These are phyloP conservation scores for Chaetodon trifascialis DNA, from an alignment of 2,113 vertebrate genomes.

Conservation along the genomic window DNA sequence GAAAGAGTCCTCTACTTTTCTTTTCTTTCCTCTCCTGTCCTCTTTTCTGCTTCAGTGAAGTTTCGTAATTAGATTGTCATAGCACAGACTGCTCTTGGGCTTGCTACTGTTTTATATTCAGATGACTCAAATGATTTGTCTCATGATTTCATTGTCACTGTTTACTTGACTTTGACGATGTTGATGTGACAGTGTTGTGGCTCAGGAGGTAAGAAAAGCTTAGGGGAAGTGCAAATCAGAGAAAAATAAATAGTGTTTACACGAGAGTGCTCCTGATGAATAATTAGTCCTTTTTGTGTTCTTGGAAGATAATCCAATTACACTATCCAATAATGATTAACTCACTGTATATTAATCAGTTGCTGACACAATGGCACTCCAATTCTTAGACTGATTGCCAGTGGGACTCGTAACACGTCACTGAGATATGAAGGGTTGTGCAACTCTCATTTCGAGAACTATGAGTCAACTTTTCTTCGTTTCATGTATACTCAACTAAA, in stretches of 20 bases:
- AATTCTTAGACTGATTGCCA: slow-evolving; percentile 55
- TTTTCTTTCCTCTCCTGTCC: slow-evolving; percentile 11
- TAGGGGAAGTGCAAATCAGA: slow-evolving; percentile 60
- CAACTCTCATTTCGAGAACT: not conserved
- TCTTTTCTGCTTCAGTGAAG: slow-evolving; percentile 64
- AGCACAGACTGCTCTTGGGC: slow-evolving; percentile 65
- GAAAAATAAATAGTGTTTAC: slow-evolving; percentile 69
- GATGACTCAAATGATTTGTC: slow-evolving; percentile 76
- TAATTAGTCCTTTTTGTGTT: slow-evolving; percentile 78
- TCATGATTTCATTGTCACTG: slow-evolving; percentile 72
- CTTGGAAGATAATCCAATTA: slow-evolving; percentile 79
- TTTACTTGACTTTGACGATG: slow-evolving; percentile 76
- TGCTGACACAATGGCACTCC: slow-evolving; percentile 53
- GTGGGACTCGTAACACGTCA: slow-evolving; percentile 42
- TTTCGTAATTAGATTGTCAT: slow-evolving; percentile 77
- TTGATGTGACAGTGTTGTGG: slow-evolving; percentile 66
- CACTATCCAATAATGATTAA: slow-evolving; percentile 72
- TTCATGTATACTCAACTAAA: slow-evolving; percentile 18
- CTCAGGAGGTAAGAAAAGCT: slow-evolving; percentile 72
- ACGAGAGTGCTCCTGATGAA: slow-evolving; percentile 64
- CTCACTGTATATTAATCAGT: slow-evolving; percentile 71
- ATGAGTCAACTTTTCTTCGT: slow-evolving; percentile 11
- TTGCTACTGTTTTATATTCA: slow-evolving; percentile 73
- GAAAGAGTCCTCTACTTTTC: slow-evolving; percentile 23
- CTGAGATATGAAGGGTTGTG: slow-evolving; percentile 19